Evolutionary conservation across 2,113 vertebrate genomes (phyloP).

Genomic region (Nesoenas mayeri): DNA sequence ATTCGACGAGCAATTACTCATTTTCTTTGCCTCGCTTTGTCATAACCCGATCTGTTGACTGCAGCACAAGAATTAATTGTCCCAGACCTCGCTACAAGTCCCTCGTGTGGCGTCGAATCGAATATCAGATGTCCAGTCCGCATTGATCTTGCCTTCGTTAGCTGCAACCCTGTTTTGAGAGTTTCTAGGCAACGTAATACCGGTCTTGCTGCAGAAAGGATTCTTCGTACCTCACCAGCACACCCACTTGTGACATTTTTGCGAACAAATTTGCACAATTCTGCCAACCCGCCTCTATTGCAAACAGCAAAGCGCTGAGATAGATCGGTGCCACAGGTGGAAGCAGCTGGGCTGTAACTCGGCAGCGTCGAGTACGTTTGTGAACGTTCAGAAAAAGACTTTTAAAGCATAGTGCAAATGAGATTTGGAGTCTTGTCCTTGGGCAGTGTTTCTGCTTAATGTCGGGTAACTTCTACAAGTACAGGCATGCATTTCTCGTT

Average conservation of each 20-base stretch:
- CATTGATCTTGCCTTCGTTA: neutral
- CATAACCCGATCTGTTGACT: neutral
- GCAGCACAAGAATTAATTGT: conserved; percentile 14
- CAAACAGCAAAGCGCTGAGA: neutral
- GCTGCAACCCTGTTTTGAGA: neutral
- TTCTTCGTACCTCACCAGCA: neutral
- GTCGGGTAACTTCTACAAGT: neutral
- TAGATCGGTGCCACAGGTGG: neutral
- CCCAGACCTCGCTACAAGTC: neutral
- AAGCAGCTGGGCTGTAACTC: neutral
- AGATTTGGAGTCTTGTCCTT: neutral
- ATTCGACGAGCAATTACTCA: neutral
- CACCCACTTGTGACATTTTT: neutral
- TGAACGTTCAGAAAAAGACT: neutral
- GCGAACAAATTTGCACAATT: neutral
- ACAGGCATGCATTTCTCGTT: neutral
- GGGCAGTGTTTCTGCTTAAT: neutral
- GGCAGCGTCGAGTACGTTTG: accelerated
- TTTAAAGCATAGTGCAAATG: neutral
- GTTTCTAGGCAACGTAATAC: neutral
- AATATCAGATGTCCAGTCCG: neutral
- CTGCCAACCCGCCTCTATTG: neutral
- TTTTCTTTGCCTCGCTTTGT: neutral
- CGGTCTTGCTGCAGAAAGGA: neutral
- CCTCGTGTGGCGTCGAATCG: neutral